Evolutionary conservation across 2,888 invertebrate genomes (phyloP), one percentile per base, ranked within the genome.

Genomic region (Epinotia demarniana): DNA sequence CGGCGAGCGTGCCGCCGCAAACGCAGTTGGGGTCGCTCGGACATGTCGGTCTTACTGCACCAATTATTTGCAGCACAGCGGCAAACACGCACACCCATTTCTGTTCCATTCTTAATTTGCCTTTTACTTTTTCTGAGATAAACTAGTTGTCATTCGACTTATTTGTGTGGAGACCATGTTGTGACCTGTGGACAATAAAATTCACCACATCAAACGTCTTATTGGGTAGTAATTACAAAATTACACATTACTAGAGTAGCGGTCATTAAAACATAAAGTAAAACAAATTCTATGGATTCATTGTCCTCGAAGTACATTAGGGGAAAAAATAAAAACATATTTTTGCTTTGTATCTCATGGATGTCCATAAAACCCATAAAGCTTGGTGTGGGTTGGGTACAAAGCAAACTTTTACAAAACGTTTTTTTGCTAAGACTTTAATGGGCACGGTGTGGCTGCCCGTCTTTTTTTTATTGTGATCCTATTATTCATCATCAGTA

Each of bases 11-110:
- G 84, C 92, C 92, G 80, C 91, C 90, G 81, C 94, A 93, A 90
- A 91, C 87, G 88, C 93, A 94, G 91, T 93, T 92, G 87, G 92
- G 90, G 86, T 92, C 89, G 86, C 85, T 89, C 79, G 92, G 94
- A 83, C 93, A 94, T 86, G 87, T 85, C 83, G 87, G 85, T 78
- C 84, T 85, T 79, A 85, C 84, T 78, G 92, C 92, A 77, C 86
- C 89, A 90, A 92, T 90, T 88, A 90, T 87, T 83, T 91, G 89
- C 81, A 91, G 84, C 84, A 86, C 87, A 79, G 87, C 85, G 79
- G 86, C 86, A 80, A 87, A 85, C 82, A 86, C 87, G 81, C 87
- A 89, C 80, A 88, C 83, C 81, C 89, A 83, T 86, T 88, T 88
- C 79, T 84, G 83, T 84, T 82, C 85, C 93, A 92, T 93, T 80